Evolutionary conservation across 1,140 invertebrate species (phyloP).

Genomic region (Conus betulinus): DNA sequence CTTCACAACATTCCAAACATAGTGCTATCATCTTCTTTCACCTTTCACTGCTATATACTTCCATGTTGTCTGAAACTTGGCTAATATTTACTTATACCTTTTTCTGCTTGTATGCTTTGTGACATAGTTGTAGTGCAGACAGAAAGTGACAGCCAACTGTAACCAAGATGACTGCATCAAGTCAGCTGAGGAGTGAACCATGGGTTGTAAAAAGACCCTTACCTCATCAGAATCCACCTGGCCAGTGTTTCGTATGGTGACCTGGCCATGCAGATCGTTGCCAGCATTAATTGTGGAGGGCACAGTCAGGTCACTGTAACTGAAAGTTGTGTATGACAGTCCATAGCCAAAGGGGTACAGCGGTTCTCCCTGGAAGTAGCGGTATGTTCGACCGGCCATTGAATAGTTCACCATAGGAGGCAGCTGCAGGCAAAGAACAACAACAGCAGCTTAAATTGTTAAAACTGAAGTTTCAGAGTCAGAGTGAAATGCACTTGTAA

Average conservation of each 20-base stretch:
- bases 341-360: constrained; percentile 65
- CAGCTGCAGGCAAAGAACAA: constrained; percentile 42
- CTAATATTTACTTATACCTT: no score
- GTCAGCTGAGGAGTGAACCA: neutral
- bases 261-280: constrained; percentile 39
- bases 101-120: no score
- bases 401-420: constrained; percentile 64
- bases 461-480: no score
- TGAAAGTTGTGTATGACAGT: constrained; percentile 58
- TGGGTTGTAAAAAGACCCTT: neutral
- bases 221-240: constrained; percentile 61
- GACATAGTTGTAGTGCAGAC: neutral
- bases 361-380: constrained; percentile 56
- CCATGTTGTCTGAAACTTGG: no score
- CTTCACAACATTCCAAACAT: no score
- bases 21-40: no score
- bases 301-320: constrained; percentile 46
- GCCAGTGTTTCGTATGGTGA: constrained; percentile 54
- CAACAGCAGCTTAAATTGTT: neutral
- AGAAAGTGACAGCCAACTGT: neutral
- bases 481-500: no score
- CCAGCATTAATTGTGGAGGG: constrained; percentile 34
- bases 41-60: no score
- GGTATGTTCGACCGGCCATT: constrained; percentile 63
- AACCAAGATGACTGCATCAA: neutral